Percentiles rank a stretch among this genome's conserved stretches.
These are phyloP conservation scores for Brachyhypopomus gauderio DNA, from an alignment of 2,113 vertebrate genomes.

Conservation along the genomic window DNA sequence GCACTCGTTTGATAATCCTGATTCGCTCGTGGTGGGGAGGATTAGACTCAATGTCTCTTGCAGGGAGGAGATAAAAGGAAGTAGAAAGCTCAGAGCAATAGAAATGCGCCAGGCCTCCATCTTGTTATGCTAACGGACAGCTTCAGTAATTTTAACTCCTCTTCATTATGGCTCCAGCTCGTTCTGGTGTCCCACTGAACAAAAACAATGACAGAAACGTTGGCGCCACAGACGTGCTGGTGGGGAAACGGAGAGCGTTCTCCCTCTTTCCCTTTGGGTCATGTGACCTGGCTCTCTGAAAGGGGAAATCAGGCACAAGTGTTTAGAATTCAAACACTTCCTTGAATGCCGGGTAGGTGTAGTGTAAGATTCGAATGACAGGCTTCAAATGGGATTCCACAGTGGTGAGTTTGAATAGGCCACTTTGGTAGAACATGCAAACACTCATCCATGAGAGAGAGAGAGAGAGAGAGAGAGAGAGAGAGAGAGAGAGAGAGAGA, in stretches of 20 bases:
- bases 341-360: neutral
- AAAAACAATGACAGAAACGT: too few species aligned
- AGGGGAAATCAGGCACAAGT: too few species aligned
- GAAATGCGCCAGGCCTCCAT: neutral
- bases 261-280: too few species aligned
- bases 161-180: neutral
- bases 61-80: neutral
- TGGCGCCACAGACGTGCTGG: too few species aligned
- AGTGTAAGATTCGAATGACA: neutral
- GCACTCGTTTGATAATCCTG: slow-evolving; percentile 1
- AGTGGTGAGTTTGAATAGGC: neutral
- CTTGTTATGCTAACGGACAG: neutral
- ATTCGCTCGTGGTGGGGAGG: neutral
- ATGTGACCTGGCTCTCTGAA: too few species aligned
- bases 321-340: too few species aligned
- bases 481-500: neutral
- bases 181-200: too few species aligned
- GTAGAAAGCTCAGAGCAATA: neutral
- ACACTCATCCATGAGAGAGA: neutral
- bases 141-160: neutral
- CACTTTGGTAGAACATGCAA: neutral
- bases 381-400: neutral
- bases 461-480: neutral
- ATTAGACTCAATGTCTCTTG: neutral
- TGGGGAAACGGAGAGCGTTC: too few species aligned